Base-by-base conservation (phyloP, 2,797 vertebrate species). In the Eulemur albifrons region DNA sequence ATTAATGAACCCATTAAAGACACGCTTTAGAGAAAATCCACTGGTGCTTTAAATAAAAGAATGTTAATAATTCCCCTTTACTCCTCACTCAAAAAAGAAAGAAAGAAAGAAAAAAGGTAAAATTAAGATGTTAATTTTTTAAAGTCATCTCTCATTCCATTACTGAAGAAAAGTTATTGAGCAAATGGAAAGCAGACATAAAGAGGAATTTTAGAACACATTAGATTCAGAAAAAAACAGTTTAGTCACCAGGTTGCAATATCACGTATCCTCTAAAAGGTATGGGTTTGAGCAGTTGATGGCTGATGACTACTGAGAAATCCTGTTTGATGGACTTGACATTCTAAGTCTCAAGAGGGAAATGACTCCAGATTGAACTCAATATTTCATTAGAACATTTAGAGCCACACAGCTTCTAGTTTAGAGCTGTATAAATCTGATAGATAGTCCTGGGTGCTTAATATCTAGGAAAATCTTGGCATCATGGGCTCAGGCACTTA, bases 1-100 rank as follows among this genome's bases (percentile, higher is more conserved):
- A 81, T 89, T 88, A 96, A 97, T n/a, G 69, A 96, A 12, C 10
- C 54, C 77, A 52, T 83, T 90, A 93, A 79, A 94, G 30, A n/a
- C 30, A 88, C 70, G 5, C 72, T 92, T 94, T 50, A 50, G 11
- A 95, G 79, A 96, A 96, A 96, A 87, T 73, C 70, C 76, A 94
- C n/a, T 48, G 12, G 7, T 75, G 27, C 1, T 54, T 76, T 88
- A 85, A 93, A 86, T 87, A 43, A 95, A 95, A 94, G 4, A 48
- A 43, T 32, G 32, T 35, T 94, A 91, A 90, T 79, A 95, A 96
- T 57, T 94, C 15, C 52, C 40, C 12, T 92, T 88, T 63, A 79
- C 18, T 57, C 27, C 7, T 54, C 18, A 75, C 32, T 84, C 15
- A 75, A 2, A 84, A n/a, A 70, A 73, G 63, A 67, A 14, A n/a